Evolutionary conservation across 2,888 invertebrate species (phyloP), one percentile per base, ranked within the genome.

Genomic region (Coenonympha glycerion): DNA sequence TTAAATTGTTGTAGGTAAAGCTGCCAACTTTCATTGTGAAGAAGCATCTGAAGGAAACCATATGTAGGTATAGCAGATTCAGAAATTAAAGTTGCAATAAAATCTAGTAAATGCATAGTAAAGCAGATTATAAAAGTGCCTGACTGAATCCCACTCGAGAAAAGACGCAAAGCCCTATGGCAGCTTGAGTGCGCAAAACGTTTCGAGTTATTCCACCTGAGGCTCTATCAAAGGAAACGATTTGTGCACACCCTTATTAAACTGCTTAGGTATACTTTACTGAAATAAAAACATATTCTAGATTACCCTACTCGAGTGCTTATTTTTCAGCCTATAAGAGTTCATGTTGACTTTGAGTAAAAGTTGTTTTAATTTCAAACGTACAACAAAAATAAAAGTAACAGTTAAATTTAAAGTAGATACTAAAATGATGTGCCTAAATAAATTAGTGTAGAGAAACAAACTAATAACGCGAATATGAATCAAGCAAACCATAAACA

Each of bases 171-270:
- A 55, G 61, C 54, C 47, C 47, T 37, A 42, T 41, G 53, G 42
- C 53, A 53, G 58, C 57, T 56, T 51, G 59, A 58, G 58, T 64
- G 65, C 69, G 68, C 68, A 71, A n/a, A 76, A 75, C 70, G 72
- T 68, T 71, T 65, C 65, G 66, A 71, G 67, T 78, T 79, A 73
- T 75, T 79, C 73, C 76, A 66, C 67, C 62, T 68, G 74, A 75
- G 65, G 66, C 56, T 71, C 66, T 75, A 69, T 73, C 71, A 73
- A 73, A 73, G 73, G 72, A 77, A 76, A 76, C 72, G 73, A 75
- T 76, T 76, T 76, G 71, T 71, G 70, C 69, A 72, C 70, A 68
- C 63, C 63, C 65, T 66, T 65, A 64, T 66, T 61, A 60, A 53
- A 60, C 54, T 61, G 52, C 52, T 53, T 60, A n/a, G n/a, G n/a